These are phyloP conservation scores for Bugula neritina DNA, from an alignment of 2,888 invertebrate genomes.

Conservation along the genomic window DNA sequence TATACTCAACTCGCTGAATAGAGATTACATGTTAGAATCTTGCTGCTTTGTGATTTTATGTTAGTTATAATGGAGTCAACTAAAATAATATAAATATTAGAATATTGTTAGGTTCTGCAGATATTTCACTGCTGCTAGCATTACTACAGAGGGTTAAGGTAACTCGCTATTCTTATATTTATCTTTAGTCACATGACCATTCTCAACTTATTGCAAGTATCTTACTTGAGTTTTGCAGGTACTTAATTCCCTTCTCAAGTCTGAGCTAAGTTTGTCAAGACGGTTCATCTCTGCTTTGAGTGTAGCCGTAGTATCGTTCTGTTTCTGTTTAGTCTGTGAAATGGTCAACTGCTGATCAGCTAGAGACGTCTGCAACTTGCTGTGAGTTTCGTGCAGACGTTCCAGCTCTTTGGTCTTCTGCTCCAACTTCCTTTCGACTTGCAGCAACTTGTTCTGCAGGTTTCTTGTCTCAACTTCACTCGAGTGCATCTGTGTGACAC, in stretches of 20 bases:
- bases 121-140: no score
- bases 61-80: no score
- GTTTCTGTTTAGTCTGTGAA: constrained; percentile 50
- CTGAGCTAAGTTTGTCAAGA: constrained; percentile 11
- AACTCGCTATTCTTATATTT: no score
- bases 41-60: no score
- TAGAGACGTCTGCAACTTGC: constrained; percentile 35
- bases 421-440: constrained; percentile 36
- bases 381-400: constrained; percentile 41
- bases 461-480: constrained; percentile 40
- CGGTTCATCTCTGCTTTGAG: constrained; percentile 26
- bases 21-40: no score
- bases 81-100: no score
- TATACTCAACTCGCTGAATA: no score
- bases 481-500: constrained; percentile 27
- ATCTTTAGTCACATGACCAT: no score
- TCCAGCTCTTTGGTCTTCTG: constrained; percentile 36
- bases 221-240: constrained; percentile 13
- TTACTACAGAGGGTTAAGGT: no score
- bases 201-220: no score
- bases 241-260: constrained; percentile 1
- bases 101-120: no score
- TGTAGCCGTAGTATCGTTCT: constrained; percentile 14
- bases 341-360: constrained; percentile 47
- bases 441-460: constrained; percentile 37